These are phyloP conservation scores for Xylophagus ater DNA, from an alignment of 2,888 invertebrate genomes.

Conservation along the genomic window DNA sequence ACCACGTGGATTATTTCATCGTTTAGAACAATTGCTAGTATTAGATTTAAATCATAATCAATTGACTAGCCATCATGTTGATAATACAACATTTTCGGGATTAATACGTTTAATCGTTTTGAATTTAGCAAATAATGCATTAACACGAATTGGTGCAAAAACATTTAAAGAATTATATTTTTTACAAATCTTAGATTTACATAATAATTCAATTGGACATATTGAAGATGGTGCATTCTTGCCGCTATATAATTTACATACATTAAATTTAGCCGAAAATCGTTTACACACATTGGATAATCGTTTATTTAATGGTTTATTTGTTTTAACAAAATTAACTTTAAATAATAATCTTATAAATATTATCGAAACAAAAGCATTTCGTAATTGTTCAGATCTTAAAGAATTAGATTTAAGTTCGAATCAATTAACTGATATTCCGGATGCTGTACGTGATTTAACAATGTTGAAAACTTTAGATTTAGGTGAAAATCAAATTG, in stretches of 20 bases:
- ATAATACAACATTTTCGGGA: constrained; percentile 75
- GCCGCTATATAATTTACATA: constrained; percentile 79
- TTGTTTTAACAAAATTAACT: constrained; percentile 71
- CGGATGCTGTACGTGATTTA: constrained; percentile 70
- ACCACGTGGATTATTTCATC: constrained; percentile 71
- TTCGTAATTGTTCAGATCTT: constrained; percentile 76
- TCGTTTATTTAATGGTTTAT: constrained; percentile 71
- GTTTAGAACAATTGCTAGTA: constrained; percentile 71
- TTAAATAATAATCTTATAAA: constrained; percentile 76
- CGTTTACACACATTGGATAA: constrained; percentile 69
- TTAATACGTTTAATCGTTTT: constrained; percentile 73
- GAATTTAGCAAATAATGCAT: constrained; percentile 74
- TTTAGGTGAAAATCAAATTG: constrained; percentile 84
- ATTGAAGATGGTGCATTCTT: constrained; percentile 80
- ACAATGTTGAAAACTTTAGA: constrained; percentile 78
- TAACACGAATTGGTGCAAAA: constrained; percentile 69
- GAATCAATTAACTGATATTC: constrained; percentile 70
- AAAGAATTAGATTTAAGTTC: constrained; percentile 83
- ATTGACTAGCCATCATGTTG: constrained; percentile 71
- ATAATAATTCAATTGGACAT: constrained; percentile 79
- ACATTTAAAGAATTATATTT: constrained; percentile 81
- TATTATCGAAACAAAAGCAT: constrained; percentile 66
- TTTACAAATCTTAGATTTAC: constrained; percentile 72
- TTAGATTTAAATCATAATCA: constrained; percentile 77
- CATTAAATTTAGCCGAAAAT: constrained; percentile 80